These are phyloP conservation scores for Papilio polytes DNA, from an alignment of 1,140 invertebrate species.

Conservation along the genomic window DNA sequence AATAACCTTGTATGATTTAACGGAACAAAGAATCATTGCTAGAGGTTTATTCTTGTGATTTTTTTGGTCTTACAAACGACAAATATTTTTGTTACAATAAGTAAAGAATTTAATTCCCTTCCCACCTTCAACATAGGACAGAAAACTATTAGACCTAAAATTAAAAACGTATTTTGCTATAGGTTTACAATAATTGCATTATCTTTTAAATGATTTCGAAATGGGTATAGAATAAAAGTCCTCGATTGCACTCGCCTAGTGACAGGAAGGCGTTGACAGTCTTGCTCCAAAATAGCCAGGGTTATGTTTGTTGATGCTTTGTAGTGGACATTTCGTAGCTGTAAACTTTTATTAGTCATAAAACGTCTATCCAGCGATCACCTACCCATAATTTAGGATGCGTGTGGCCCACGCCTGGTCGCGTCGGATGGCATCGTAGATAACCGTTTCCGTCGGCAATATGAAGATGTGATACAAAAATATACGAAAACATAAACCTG, in stretches of 20 bases:
- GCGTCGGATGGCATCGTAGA: neutral
- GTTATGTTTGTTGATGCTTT: neutral
- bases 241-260: neutral
- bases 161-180: too few relatives aligned
- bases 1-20: too few relatives aligned
- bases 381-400: slow-evolving; percentile 14
- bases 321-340: slow-evolving; percentile 22
- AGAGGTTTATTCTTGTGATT: too few relatives aligned
- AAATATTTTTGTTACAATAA: too few relatives aligned
- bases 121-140: too few relatives aligned
- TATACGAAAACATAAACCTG: neutral
- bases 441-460: neutral
- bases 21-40: too few relatives aligned
- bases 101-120: too few relatives aligned
- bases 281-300: neutral
- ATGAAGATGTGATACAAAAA: neutral
- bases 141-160: too few relatives aligned
- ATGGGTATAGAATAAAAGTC: too few relatives aligned
- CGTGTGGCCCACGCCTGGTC: neutral
- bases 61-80: too few relatives aligned
- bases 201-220: too few relatives aligned
- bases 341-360: slow-evolving; percentile 38
- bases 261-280: neutral
- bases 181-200: too few relatives aligned
- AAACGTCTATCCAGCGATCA: slow-evolving; percentile 19